These are phyloP conservation scores for Tupaia chinensis DNA, from an alignment of 2,113 vertebrate genomes.

Conservation along the genomic window DNA sequence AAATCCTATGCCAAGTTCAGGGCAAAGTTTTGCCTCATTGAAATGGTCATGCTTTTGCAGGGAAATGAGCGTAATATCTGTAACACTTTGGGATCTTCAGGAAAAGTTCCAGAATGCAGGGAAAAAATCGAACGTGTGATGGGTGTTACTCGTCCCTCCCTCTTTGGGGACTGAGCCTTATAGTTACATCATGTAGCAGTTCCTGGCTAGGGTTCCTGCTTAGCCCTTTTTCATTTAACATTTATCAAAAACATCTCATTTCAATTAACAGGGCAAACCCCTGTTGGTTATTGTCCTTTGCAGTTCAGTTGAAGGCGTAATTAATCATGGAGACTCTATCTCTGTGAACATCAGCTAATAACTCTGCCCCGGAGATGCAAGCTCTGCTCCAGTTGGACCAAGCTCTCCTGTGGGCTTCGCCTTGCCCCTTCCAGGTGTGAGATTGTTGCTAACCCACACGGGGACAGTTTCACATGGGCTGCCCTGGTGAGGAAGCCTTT, in stretches of 20 bases:
- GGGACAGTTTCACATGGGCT: neutral
- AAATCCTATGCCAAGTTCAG: neutral
- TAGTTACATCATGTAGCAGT: constrained; percentile 5
- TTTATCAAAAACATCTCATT: constrained; percentile 70
- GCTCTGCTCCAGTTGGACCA: neutral
- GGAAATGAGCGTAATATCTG: neutral
- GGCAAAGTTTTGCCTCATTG: neutral
- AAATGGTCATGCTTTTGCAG: neutral
- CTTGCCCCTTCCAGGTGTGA: neutral
- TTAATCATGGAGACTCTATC: constrained; percentile 63
- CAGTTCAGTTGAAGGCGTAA: constrained; percentile 59
- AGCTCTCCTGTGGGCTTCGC: neutral
- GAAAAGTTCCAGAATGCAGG: constrained; percentile 5
- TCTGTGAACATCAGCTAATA: constrained; percentile 22
- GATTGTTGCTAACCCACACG: neutral
- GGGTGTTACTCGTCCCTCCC: neutral
- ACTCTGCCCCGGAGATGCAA: neutral
- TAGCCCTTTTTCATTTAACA: constrained; percentile 58
- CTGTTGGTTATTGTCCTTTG: constrained; percentile 64
- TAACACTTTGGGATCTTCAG: neutral
- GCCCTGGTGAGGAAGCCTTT: neutral
- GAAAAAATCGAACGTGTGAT: neutral
- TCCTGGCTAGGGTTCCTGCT: constrained; percentile 2
- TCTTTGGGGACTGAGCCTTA: neutral
- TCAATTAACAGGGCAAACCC: constrained; percentile 68